A percentile compares a stretch with the other conserved stretches of the same genome.
Conservation (phyloP, 2,888 invertebrate genomes). For the Nemapogon koenigi region DNA sequence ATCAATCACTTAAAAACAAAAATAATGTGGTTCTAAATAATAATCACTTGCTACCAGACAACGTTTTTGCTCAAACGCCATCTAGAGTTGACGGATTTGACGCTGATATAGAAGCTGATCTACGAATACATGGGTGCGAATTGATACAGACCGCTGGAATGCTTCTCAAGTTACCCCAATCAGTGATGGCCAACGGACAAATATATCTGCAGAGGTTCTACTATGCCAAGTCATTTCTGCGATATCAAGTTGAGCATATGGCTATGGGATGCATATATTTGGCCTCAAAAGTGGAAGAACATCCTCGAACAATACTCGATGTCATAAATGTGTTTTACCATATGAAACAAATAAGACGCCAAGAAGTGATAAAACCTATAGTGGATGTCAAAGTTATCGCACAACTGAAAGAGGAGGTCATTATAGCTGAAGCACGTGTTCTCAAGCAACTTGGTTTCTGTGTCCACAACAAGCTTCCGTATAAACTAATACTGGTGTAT, state of each 20-base stretch:
- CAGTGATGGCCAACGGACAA: slow-evolving; percentile 99
- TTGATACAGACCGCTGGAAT: slow-evolving; percentile 98
- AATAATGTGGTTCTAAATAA: too few species aligned
- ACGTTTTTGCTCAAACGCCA: slow-evolving; percentile 88
- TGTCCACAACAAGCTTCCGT: slow-evolving; percentile 99
- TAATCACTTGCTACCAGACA: slow-evolving; percentile 90
- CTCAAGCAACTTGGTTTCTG: slow-evolving; percentile 98
- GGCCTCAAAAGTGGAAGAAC: slow-evolving; percentile 99
- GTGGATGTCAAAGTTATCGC: slow-evolving; percentile 94
- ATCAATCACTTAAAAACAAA: too few species aligned
- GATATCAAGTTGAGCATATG: slow-evolving; percentile 96
- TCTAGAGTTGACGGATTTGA: slow-evolving; percentile 93
- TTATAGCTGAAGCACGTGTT: slow-evolving; percentile 94
- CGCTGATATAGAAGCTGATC: slow-evolving; percentile 87
- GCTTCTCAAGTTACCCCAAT: slow-evolving; percentile 93
- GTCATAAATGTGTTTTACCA: slow-evolving; percentile 98
- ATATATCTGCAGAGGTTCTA: slow-evolving; percentile 98
- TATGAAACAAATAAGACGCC: slow-evolving; percentile 91
- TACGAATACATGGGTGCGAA: slow-evolving; percentile 96
- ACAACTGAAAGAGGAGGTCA: slow-evolving; percentile 93
- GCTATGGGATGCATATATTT: slow-evolving; percentile 98
- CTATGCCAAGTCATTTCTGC: slow-evolving; percentile 97
- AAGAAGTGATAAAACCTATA: slow-evolving; percentile 87
- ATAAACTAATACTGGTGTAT: slow-evolving; percentile 97
- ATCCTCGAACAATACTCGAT: slow-evolving; percentile 93